phyloP scores from a whole-genome alignment of 2,113 vertebrate genomes.

The Tangachromis dhanisi region DNA sequence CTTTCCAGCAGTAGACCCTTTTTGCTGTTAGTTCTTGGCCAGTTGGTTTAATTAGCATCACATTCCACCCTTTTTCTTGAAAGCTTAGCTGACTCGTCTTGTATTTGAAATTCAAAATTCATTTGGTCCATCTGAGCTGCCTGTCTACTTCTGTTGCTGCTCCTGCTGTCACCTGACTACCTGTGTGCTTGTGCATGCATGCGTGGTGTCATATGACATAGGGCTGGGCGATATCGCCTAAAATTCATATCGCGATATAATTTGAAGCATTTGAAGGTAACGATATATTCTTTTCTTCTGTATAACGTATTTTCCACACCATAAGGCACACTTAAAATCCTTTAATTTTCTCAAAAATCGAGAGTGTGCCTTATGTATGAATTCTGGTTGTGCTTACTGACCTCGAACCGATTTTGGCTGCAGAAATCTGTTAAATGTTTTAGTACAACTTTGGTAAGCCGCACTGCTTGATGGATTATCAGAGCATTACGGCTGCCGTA shows the following conservation, averaged over 20 bases:
- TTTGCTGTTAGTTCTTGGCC: not conserved
- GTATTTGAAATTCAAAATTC: not conserved
- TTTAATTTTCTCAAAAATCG: not conserved
- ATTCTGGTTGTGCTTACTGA: too few relatives aligned
- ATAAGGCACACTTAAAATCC: not conserved
- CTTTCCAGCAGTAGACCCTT: not conserved
- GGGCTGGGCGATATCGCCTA: not conserved
- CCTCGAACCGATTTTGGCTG: too few relatives aligned
- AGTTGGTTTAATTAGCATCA: not conserved
- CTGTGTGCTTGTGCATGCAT: not conserved
- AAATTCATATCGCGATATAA: not conserved
- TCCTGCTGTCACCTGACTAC: not conserved
- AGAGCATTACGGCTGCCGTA: fast-evolving
- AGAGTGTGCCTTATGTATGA: too few relatives aligned
- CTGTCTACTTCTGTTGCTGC: not conserved
- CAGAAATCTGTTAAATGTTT: too few relatives aligned
- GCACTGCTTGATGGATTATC: not conserved
- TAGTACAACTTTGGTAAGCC: too few relatives aligned
- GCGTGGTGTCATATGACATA: not conserved
- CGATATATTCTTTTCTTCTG: not conserved
- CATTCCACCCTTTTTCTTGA: not conserved
- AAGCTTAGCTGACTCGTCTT: not conserved
- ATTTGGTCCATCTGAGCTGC: not conserved
- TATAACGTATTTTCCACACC: not conserved
- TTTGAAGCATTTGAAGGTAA: not conserved